Percentiles rank a stretch among this genome's conserved stretches.
These are phyloP conservation scores for Euwallacea similis DNA, from an alignment of 1,140 invertebrate species.

Conservation along the genomic window DNA sequence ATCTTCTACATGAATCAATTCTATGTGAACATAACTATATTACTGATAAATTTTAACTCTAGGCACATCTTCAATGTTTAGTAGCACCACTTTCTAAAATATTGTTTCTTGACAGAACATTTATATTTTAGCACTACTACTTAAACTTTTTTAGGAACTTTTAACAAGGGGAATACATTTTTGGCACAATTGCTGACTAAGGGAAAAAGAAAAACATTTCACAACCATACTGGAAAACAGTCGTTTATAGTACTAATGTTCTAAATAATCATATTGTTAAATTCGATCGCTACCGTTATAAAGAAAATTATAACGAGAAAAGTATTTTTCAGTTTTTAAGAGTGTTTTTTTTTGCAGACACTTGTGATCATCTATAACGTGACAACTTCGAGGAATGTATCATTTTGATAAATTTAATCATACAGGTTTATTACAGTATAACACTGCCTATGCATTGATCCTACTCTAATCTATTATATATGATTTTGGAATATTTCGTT, in stretches of 20 bases:
- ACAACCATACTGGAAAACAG: slow-evolving; percentile 1
- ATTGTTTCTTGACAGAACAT: not conserved
- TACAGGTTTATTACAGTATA: slow-evolving; percentile 49
- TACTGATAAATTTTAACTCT: not conserved
- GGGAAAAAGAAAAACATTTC: not conserved
- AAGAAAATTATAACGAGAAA: not conserved
- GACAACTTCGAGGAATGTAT: too few species aligned
- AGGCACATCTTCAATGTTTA: not conserved
- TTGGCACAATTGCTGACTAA: not conserved
- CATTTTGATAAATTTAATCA: not conserved
- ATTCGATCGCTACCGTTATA: slow-evolving; percentile 4
- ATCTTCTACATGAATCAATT: not conserved
- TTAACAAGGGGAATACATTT: slow-evolving; percentile 1
- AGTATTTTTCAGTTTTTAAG: not conserved
- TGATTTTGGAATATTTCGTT: slow-evolving; percentile 52
- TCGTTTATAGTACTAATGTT: not conserved
- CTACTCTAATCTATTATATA: slow-evolving; percentile 53
- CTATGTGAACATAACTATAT: not conserved
- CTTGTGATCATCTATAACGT: not conserved
- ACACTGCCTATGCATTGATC: slow-evolving; percentile 52
- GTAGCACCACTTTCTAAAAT: not conserved
- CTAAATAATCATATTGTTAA: slow-evolving; percentile 13
- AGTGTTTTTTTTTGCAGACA: slow-evolving; percentile 21
- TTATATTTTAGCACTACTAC: not conserved
- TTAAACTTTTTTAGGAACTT: slow-evolving; percentile 6